These are phyloP conservation scores for Actias luna DNA, from an alignment of 2,888 invertebrate genomes.

Conservation along the genomic window DNA sequence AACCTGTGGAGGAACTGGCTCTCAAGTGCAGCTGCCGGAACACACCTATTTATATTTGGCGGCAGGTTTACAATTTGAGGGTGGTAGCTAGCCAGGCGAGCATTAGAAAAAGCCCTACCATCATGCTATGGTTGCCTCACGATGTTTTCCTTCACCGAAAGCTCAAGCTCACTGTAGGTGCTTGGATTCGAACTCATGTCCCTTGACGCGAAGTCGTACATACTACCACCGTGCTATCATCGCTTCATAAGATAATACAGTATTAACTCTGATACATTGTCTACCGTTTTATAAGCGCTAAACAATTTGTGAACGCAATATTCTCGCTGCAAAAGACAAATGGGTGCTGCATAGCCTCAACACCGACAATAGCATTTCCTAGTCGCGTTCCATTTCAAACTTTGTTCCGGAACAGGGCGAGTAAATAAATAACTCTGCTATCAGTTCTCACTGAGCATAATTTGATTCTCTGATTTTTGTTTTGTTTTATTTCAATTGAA, in stretches of 20 bases:
- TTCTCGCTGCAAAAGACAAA: neutral
- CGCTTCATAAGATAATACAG: no score
- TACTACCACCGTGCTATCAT: no score
- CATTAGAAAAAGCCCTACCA: no score
- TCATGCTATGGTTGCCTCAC: no score
- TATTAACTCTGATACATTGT: neutral
- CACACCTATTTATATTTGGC: no score
- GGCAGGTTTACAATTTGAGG: no score
- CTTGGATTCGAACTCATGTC: no score
- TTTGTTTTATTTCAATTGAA: neutral
- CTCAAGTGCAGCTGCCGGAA: no score
- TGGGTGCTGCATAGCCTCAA: neutral
- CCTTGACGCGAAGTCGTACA: neutral
- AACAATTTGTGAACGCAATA: neutral
- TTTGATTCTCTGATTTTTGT: slow-evolving; percentile 26
- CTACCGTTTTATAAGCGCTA: neutral
- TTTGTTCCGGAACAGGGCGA: slow-evolving; percentile 16
- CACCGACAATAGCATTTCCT: neutral
- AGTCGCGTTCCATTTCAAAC: slow-evolving; percentile 10
- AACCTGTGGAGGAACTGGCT: no score
- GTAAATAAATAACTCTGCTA: slow-evolving; percentile 28
- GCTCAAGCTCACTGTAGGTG: no score
- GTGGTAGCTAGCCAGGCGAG: no score
- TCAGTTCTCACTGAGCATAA: slow-evolving; percentile 27
- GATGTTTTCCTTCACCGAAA: no score